Conservation (phyloP, 2,888 invertebrate species). For the Tuberolachnus salignus region DNA sequence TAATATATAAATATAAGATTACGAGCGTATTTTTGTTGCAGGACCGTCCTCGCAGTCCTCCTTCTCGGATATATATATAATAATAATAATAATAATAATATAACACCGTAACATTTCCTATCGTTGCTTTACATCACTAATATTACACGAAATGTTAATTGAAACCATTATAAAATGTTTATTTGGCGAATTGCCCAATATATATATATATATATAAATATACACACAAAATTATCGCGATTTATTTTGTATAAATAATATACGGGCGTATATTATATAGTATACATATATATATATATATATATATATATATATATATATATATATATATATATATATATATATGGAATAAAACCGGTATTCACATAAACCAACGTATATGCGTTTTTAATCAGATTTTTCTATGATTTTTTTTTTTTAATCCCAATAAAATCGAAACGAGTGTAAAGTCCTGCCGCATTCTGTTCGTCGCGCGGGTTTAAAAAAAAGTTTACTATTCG, state of each 20-base stretch:
- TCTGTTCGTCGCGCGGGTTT: slow-evolving; percentile 3
- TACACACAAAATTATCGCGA: slow-evolving; percentile 26
- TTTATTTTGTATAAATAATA: slow-evolving; percentile 39
- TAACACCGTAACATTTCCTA: slow-evolving; percentile 23
- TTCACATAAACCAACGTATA: not conserved
- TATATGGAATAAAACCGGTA: slow-evolving; percentile 33
- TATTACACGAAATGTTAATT: slow-evolving; percentile 41
- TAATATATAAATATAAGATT: no score
- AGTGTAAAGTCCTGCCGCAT: not conserved
- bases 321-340: no score
- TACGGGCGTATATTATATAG: no score
- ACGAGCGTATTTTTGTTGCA: no score
- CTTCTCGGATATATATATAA: no score
- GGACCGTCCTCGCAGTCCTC: no score
- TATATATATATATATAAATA: no score
- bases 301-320: no score
- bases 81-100: no score
- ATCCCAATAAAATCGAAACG: slow-evolving; percentile 36
- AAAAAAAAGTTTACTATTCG: slow-evolving; percentile 3
- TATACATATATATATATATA: not conserved
- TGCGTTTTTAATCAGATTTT: slow-evolving; percentile 37
- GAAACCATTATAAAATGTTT: slow-evolving; percentile 34
- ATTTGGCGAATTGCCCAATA: slow-evolving; percentile 42
- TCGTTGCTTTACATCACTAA: slow-evolving; percentile 31
- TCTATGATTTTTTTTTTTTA: slow-evolving; percentile 26